Evolutionary conservation across 2,113 vertebrate genomes (phyloP).

Genomic region (Carollia perspicillata): DNA sequence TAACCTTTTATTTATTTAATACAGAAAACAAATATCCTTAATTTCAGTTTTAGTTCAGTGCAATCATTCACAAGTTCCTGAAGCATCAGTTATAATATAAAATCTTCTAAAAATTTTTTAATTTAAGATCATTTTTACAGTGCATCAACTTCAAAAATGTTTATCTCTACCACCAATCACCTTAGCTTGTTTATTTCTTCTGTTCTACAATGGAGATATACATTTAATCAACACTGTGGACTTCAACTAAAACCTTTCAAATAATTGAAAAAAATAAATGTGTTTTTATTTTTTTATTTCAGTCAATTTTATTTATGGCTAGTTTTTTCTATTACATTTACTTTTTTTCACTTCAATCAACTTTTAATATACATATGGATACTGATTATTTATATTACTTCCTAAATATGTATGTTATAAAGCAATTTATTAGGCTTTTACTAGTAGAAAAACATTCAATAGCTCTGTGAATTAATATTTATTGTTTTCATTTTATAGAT

Average conservation of each 20-base stretch:
- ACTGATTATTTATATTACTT: background rate
- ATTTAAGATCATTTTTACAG: background rate
- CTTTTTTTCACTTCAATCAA: background rate
- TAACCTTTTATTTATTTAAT: background rate
- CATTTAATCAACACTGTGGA: background rate
- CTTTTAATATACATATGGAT: background rate
- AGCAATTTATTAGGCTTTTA: background rate
- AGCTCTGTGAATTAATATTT: background rate
- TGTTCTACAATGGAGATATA: background rate
- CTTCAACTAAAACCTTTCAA: background rate
- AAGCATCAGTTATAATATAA: background rate
- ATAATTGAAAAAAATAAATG: background rate
- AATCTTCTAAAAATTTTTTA: background rate
- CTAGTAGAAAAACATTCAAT: background rate
- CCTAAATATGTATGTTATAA: background rate
- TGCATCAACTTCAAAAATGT: background rate
- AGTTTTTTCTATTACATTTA: background rate
- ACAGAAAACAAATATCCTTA: background rate
- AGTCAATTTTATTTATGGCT: background rate
- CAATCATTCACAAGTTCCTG: background rate
- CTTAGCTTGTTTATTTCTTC: background rate
- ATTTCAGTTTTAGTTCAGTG: background rate
- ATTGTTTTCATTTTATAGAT: background rate
- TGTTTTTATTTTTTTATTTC: background rate
- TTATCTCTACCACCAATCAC: background rate